These are phyloP conservation scores for Euwallacea similis DNA, from an alignment of 1,140 invertebrate genomes.

Conservation along the genomic window DNA sequence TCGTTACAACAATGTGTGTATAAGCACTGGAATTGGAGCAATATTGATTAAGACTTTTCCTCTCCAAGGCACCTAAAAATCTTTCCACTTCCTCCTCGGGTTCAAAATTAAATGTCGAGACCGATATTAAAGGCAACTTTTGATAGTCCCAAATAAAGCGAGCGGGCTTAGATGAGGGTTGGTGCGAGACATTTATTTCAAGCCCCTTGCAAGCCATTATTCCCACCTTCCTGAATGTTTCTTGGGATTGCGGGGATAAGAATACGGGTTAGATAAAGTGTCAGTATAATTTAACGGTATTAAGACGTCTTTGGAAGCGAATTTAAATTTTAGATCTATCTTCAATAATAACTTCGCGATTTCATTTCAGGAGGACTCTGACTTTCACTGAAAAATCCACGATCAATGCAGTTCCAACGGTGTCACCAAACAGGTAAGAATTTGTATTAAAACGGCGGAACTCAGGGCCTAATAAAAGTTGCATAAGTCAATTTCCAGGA, in stretches of 20 bases:
- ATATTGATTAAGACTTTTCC: too few relatives aligned
- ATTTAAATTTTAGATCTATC: neutral
- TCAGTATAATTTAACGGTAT: constrained; percentile 14
- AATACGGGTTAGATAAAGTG: constrained; percentile 21
- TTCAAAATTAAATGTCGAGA: constrained; percentile 11
- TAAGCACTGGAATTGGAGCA: too few relatives aligned
- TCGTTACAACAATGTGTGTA: too few relatives aligned
- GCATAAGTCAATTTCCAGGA: constrained; percentile 14
- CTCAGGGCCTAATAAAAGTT: constrained; percentile 6
- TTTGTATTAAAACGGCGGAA: neutral
- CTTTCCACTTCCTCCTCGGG: neutral
- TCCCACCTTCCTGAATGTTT: constrained; percentile 29
- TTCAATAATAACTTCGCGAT: neutral
- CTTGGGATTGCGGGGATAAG: constrained; percentile 20
- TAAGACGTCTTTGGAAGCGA: neutral
- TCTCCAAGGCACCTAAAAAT: neutral
- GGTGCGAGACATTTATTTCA: constrained; percentile 28
- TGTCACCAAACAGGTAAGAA: constrained; percentile 33
- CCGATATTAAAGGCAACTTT: constrained; percentile 23
- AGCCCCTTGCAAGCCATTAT: constrained; percentile 27
- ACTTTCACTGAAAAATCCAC: constrained; percentile 22
- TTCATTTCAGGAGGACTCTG: constrained; percentile 32
- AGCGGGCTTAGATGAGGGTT: constrained; percentile 16
- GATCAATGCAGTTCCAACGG: constrained; percentile 30
- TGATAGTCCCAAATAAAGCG: constrained; percentile 14